Conservation (phyloP, 2,113 vertebrate genomes). For the Haemorhous mexicanus region DNA sequence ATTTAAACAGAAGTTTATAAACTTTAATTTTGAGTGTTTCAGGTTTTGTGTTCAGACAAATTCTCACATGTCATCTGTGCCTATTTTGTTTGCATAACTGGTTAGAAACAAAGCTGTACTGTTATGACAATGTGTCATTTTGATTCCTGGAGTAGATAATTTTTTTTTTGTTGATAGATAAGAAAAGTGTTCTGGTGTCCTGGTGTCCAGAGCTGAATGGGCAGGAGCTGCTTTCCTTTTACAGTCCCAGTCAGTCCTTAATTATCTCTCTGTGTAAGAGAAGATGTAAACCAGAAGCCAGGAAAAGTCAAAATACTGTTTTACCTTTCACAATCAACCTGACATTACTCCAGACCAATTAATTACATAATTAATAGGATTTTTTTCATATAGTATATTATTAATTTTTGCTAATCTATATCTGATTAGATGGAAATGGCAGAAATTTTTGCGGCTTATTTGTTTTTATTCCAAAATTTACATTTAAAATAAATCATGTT, state of each 20-base stretch:
- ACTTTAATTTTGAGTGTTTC: background rate
- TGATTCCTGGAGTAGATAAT: background rate
- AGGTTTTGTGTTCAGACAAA: background rate
- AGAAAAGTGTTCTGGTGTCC: background rate
- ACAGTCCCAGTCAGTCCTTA: background rate
- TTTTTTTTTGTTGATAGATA: background rate
- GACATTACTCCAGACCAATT: background rate
- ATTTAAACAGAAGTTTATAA: background rate
- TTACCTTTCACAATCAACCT: background rate
- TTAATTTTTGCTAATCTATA: background rate
- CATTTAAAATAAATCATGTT: background rate
- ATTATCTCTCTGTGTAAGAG: background rate
- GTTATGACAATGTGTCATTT: background rate
- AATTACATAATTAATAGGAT: background rate
- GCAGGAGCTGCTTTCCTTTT: background rate
- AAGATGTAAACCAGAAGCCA: background rate
- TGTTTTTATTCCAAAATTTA: background rate
- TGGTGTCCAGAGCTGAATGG: background rate
- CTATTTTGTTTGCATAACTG: background rate
- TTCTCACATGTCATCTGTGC: background rate
- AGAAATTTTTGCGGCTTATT: background rate
- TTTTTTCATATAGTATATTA: background rate
- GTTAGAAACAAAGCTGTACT: background rate
- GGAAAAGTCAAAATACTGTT: background rate
- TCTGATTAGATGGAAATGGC: background rate